Base-by-base conservation (phyloP, 37 sponge, comb jelly and placozoan genomes). In the Ianthella basta region DNA sequence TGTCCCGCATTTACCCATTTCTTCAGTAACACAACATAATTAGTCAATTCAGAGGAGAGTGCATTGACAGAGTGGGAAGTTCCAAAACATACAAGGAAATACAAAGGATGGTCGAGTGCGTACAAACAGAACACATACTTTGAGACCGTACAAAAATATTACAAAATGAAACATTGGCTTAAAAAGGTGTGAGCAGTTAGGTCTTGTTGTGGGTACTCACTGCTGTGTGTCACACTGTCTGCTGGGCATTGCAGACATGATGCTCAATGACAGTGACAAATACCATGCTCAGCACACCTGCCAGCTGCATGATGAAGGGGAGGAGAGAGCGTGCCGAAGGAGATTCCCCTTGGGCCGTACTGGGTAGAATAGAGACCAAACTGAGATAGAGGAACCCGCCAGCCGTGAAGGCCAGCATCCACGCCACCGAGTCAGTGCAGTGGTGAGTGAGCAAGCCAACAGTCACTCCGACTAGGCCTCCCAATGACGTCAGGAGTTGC, bases 351-450 rank as follows among this genome's bases (percentile, higher is more conserved):
- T 10, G 20, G 36, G 5, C n/a, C n/a, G 85, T 50, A 24, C 30
- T 55, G 4, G 97, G 97, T 14, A 94, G 5, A 39, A 96, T 91
- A 44, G 95, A 86, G 12, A 93, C 95, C 54, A 96, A 56, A 5
- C 90, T 75, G 0, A 96, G 89, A 85, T 96, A 96, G 61, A 96
- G 60, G 73, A 96, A 96, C 18, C 97, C 97, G 24, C 97, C 97
- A 40, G 97, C 94, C 25, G 97, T 94, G 80, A 96, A 96, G 12
- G 97, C 92, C 19, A 96, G 88, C 54, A 96, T 84, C 97, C 97
- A 96, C 3, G 70, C 15, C 0, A 89, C 81, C 4, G 89, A 83
- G 19, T 81, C 82, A 64, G 89, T 84, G 35, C 87, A 30, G 30
- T 94, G 83, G 64, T 94, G 88, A 4, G 92, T 92, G 1, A 90